Conservation (phyloP, 2,113 vertebrate species). For the Oreotrochilus melanogaster region DNA sequence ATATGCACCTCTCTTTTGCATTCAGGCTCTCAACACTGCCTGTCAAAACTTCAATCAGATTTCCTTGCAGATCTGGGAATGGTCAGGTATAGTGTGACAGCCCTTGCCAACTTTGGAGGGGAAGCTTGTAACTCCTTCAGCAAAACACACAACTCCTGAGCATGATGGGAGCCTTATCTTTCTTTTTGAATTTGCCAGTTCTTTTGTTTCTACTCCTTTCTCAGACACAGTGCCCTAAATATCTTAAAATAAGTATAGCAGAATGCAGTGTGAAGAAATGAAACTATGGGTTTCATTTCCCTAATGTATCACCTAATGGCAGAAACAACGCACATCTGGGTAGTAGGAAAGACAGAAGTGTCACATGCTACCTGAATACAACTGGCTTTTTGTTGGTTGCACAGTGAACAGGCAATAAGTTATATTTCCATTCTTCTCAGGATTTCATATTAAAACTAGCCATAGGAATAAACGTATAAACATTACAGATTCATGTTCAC, state of each 20-base stretch:
- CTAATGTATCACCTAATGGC: background rate
- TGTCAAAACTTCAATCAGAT: background rate
- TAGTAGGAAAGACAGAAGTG: background rate
- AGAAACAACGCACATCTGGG: conserved; percentile 27
- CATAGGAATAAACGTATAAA: accelerated
- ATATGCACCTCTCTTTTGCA: background rate
- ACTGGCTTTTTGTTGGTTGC: background rate
- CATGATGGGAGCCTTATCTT: background rate
- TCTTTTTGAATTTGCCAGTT: background rate
- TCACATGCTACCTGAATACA: conserved; percentile 18
- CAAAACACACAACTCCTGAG: background rate
- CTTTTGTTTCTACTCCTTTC: background rate
- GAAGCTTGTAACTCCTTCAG: background rate
- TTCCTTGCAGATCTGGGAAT: background rate
- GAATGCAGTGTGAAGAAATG: conserved; percentile 33
- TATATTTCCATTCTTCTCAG: conserved; percentile 2
- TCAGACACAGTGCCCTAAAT: background rate
- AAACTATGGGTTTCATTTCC: conserved; percentile 56
- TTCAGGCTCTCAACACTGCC: background rate
- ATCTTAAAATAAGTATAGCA: conserved; percentile 12
- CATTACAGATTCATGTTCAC: background rate
- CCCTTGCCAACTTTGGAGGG: background rate
- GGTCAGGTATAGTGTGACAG: background rate
- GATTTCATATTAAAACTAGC: background rate
- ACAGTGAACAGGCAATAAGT: background rate